Evolutionary conservation across 2,113 vertebrate species (phyloP), one percentile per base, ranked within the genome.

Genomic region (Chloebia gouldiae): DNA sequence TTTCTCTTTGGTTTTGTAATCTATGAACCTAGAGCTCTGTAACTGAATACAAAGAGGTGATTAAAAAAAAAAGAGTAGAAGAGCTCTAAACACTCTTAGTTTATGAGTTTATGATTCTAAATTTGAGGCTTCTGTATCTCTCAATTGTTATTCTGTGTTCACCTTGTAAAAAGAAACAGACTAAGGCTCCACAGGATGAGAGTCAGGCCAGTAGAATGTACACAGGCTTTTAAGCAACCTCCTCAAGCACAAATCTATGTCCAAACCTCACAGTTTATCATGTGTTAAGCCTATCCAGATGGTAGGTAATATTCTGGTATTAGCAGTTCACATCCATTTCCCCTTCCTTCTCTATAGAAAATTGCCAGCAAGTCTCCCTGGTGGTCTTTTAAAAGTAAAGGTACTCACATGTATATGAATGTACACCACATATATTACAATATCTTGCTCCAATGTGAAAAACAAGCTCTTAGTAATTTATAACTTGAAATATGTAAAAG

Each of bases 211-310:
- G 71, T 61, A 53, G 42, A 72, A 12, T 37, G 21, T 9, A 93
- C 59, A 50, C 59, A 86, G 50, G 33, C 66, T 83, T 91, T 92
- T 83, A 86, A 90, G 72, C 42, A 77, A 61, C 63, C 86, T 93
- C 59, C 54, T 88, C 63, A 63, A 93, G 65, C 31, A 85, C 76
- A 94, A 88, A 90, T 83, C 76, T 78, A 24, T 83, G 76, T 86
- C 83, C 94, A 93, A 90, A 88, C 64, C 68, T 88, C 71, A 85
- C 37, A 82, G 82, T 97, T 97, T 97, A 94, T 96, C 88, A 88
- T 1, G 51, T 95, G 87, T 86, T 95, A 96, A 97, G 60, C 71
- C 88, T 81, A 66, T 86, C 88, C 92, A 93, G 88, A 93, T 95
- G 95, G 63, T 81, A 92, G 50, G 63, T 93, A 71, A 73, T 93